phyloP scores from a whole-genome alignment of 2,888 invertebrate species.

The Ashinkailepas kermadecensis region DNA sequence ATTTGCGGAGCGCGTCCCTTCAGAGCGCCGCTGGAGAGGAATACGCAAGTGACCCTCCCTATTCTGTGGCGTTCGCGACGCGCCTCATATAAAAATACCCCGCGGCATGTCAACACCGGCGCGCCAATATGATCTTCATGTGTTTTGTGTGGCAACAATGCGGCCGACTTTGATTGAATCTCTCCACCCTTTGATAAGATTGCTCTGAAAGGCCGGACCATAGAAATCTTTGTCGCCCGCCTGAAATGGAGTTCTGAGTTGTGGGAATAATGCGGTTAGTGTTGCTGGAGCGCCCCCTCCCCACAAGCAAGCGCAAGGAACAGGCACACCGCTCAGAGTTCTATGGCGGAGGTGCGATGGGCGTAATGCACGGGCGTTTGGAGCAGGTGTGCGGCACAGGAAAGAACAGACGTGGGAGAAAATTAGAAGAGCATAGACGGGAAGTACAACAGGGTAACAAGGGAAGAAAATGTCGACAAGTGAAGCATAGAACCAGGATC shows the following conservation, averaged over 20 bases:
- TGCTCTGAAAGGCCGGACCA: slow-evolving; percentile 3
- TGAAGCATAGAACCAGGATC: too few relatives aligned
- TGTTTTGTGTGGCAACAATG: slow-evolving; percentile 22
- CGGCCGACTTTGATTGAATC: slow-evolving; percentile 15
- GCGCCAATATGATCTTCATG: slow-evolving; percentile 22
- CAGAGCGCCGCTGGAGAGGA: not conserved
- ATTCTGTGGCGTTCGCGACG: not conserved
- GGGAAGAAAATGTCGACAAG: too few relatives aligned
- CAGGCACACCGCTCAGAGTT: too few relatives aligned
- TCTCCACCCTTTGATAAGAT: slow-evolving; percentile 12
- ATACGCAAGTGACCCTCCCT: not conserved
- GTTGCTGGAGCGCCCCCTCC: not conserved
- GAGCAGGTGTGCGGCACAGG: too few relatives aligned
- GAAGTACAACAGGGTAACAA: too few relatives aligned
- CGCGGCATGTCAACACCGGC: not conserved
- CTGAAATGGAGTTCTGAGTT: not conserved
- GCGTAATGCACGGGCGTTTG: too few relatives aligned
- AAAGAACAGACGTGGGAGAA: too few relatives aligned
- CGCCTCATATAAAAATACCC: slow-evolving; percentile 21
- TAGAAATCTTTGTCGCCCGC: slow-evolving; percentile 5
- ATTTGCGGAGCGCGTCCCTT: slow-evolving; percentile 1
- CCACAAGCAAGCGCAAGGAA: too few relatives aligned
- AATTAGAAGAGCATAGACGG: too few relatives aligned
- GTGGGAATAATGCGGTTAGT: not conserved
- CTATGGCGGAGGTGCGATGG: too few relatives aligned